phyloP scores from a whole-genome alignment of 2,797 vertebrate genomes.

The Tenualosa ilisha region DNA sequence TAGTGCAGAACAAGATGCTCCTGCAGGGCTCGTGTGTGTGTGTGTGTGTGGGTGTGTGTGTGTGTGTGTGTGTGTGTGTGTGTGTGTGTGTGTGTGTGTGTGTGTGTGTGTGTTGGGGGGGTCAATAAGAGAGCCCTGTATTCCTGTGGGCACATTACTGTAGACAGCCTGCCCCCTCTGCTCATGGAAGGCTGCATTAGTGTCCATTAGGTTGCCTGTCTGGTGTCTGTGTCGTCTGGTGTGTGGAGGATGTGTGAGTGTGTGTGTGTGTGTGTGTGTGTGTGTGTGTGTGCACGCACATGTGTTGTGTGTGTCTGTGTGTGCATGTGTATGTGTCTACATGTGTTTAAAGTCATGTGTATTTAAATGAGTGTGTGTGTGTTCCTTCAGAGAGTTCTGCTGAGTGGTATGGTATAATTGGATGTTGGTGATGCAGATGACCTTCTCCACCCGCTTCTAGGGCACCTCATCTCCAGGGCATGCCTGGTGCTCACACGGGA shows the following conservation, averaged over 20 bases:
- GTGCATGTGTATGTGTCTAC: neutral
- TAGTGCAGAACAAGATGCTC: no score
- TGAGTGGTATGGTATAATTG: neutral
- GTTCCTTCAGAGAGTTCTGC: neutral
- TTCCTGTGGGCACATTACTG: neutral
- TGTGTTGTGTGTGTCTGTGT: neutral
- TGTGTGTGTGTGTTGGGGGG: no score
- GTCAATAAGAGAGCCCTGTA: no score
- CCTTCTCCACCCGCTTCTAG: constrained; percentile 6
- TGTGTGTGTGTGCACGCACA: no score
- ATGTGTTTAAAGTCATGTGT: neutral
- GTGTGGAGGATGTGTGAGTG: neutral
- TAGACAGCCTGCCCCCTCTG: neutral
- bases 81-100: no score
- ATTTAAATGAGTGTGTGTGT: neutral
- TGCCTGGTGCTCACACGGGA: neutral
- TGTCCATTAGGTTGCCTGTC: neutral
- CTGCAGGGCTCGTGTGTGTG: neutral
- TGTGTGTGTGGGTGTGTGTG: neutral
- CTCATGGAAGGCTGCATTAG: neutral
- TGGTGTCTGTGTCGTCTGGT: neutral
- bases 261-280: neutral
- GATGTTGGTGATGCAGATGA: no score
- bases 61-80: no score
- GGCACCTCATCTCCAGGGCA: constrained; percentile 8